Percentiles rank a stretch among this genome's conserved stretches.
These are phyloP conservation scores for Catajapyx aquilonaris DNA, from an alignment of 1,140 invertebrate genomes.

Conservation along the genomic window DNA sequence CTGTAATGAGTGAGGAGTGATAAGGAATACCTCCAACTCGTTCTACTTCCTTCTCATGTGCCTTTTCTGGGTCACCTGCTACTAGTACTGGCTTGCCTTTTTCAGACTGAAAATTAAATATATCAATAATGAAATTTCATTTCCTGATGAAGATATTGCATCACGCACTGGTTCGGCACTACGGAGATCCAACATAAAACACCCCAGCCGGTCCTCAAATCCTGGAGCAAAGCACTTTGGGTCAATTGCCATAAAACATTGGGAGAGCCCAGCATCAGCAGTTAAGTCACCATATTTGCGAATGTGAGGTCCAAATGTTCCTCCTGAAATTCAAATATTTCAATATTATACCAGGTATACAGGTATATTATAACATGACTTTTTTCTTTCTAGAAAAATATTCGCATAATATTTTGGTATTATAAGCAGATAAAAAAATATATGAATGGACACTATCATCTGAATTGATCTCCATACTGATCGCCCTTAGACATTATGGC, in stretches of 20 bases:
- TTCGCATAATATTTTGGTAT: no score
- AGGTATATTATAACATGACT: no score
- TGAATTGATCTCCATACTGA: no score
- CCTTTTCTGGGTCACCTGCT: conserved; percentile 64
- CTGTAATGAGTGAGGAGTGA: conserved; percentile 45
- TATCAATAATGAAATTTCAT: no score
- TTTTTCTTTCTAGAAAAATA: no score
- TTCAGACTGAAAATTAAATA: conserved; percentile 37
- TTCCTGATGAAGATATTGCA: no score
- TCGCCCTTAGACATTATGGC: no score
- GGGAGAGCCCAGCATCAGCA: conserved; percentile 54
- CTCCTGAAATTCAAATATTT: no score
- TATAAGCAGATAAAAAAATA: no score
- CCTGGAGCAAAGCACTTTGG: conserved; percentile 59
- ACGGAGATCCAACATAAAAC: conserved; percentile 26
- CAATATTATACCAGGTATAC: no score
- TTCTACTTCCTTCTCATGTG: conserved; percentile 40
- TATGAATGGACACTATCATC: no score
- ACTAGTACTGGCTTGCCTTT: conserved; percentile 42
- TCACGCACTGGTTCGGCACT: conserved; percentile 20
- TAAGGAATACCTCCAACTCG: conserved; percentile 53
- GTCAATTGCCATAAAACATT: conserved; percentile 78
- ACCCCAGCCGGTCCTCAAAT: conserved; percentile 48
- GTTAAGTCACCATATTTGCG: conserved; percentile 47
- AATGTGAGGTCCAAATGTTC: conserved; percentile 42